Conservation (phyloP, 2,797 vertebrate species). For the Jordanella pulchra region DNA sequence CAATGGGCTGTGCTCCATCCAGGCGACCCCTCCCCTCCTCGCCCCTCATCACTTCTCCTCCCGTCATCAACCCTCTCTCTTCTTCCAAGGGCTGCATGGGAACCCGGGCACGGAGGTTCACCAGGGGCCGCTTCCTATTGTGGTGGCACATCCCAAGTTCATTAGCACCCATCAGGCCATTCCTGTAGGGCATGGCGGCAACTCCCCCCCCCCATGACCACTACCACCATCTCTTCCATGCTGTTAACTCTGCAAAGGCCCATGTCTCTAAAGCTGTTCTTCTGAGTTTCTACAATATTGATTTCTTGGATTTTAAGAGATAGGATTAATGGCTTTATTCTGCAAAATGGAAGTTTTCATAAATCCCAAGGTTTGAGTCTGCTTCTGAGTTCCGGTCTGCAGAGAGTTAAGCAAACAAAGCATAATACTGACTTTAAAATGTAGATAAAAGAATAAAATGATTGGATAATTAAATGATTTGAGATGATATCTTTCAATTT, state of each 20-base stretch:
- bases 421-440: background rate
- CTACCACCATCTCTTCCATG: conserved; percentile 7
- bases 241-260: conserved; percentile 16
- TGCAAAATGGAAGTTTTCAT: background rate
- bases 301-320: background rate
- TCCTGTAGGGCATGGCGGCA: conserved; percentile 42
- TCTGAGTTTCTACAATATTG: background rate
- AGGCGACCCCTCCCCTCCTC: conserved; percentile 7
- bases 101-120: conserved; percentile 81
- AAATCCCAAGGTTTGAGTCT: background rate
- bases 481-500: background rate
- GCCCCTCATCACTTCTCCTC: conserved; percentile 21
- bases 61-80: conserved; percentile 33
- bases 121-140: conserved; percentile 79
- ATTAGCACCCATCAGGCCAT: conserved; percentile 80
- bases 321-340: background rate
- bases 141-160: conserved; percentile 86
- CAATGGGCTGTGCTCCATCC: conserved; percentile 71
- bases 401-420: background rate
- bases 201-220: conserved; percentile 11
- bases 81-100: conserved; percentile 76
- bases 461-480: background rate
- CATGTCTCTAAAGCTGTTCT: conserved; percentile 3
- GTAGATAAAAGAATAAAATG: background rate
- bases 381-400: background rate